These are phyloP conservation scores for Casuarius casuarius DNA, from an alignment of 2,113 vertebrate species.

Conservation along the genomic window DNA sequence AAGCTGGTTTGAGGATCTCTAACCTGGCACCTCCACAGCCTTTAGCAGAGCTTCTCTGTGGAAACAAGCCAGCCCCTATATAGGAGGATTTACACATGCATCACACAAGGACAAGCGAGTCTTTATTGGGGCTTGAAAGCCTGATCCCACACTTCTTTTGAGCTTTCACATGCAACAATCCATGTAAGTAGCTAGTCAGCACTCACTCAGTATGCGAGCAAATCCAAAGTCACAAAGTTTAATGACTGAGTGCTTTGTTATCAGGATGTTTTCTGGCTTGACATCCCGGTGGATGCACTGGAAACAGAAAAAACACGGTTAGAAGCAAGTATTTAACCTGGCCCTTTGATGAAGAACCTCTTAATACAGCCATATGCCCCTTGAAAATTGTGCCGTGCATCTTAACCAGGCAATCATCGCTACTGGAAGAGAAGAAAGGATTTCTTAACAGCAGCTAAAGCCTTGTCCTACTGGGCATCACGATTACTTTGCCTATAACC, in stretches of 20 bases:
- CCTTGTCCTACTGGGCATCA: not conserved
- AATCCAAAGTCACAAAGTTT: slow-evolving; percentile 98
- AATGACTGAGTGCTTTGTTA: slow-evolving; percentile 93
- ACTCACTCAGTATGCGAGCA: slow-evolving; percentile 94
- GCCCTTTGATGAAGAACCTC: not conserved
- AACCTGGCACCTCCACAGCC: not conserved
- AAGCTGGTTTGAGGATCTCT: not conserved
- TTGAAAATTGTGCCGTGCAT: not conserved
- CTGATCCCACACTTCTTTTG: not conserved
- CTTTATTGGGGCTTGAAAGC: not conserved
- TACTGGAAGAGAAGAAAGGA: not conserved
- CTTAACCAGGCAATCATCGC: not conserved
- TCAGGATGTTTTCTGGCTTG: slow-evolving; percentile 96
- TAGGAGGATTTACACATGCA: fast-evolving
- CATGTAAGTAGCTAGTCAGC: not conserved
- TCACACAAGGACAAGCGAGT: not conserved
- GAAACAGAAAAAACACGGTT: slow-evolving; percentile 6
- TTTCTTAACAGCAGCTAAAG: not conserved
- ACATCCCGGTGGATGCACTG: slow-evolving; percentile 97
- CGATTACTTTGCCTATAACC: not conserved
- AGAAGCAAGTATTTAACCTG: not conserved
- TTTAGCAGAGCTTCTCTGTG: not conserved
- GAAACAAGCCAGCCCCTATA: not conserved
- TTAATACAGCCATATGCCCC: not conserved
- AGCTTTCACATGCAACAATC: not conserved